Evolutionary conservation across 2,797 vertebrate species (phyloP).

Genomic region (Chelidonichthys spinosus): DNA sequence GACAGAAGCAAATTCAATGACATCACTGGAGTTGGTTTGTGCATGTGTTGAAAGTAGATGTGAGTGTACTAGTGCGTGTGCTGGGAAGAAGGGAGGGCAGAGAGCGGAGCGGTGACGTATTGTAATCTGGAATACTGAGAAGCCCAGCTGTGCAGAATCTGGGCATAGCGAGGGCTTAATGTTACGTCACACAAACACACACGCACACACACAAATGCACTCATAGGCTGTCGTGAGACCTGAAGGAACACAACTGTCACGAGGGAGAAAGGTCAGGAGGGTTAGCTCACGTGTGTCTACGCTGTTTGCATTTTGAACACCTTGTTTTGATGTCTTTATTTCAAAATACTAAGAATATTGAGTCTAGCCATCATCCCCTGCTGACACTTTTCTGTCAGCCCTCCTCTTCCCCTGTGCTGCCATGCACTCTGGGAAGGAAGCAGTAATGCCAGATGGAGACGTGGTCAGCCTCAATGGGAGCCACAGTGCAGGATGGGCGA

Average conservation of each 20-base stretch:
- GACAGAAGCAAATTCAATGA: slow-evolving; percentile 62
- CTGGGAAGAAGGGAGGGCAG: slow-evolving; percentile 54
- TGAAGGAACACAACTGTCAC: slow-evolving; percentile 71
- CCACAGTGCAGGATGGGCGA: slow-evolving; percentile 48
- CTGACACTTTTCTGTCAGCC: slow-evolving; percentile 31
- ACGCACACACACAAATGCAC: slow-evolving; percentile 39
- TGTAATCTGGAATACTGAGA: slow-evolving; percentile 87
- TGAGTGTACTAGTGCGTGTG: slow-evolving; percentile 68
- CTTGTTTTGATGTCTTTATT: slow-evolving; percentile 24
- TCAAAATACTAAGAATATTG: slow-evolving; percentile 39
- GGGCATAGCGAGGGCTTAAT: slow-evolving; percentile 75
- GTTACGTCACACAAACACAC: slow-evolving; percentile 76
- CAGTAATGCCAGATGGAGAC: slow-evolving; percentile 69
- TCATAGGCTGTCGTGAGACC: slow-evolving; percentile 62
- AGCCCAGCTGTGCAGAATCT: slow-evolving; percentile 84
- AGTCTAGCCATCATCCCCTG: slow-evolving; percentile 35
- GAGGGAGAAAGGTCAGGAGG: slow-evolving; percentile 57
- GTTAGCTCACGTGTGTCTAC: slow-evolving; percentile 42
- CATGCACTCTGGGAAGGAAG: slow-evolving; percentile 57
- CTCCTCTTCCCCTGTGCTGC: slow-evolving; percentile 41
- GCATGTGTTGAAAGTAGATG: slow-evolving; percentile 73
- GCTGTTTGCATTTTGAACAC: slow-evolving; percentile 20
- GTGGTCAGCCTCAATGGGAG: slow-evolving; percentile 57
- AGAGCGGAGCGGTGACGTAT: slow-evolving; percentile 76
- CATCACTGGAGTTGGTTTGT: slow-evolving; percentile 75